Conservation (phyloP, 2,113 vertebrate species). For the human region DNA sequence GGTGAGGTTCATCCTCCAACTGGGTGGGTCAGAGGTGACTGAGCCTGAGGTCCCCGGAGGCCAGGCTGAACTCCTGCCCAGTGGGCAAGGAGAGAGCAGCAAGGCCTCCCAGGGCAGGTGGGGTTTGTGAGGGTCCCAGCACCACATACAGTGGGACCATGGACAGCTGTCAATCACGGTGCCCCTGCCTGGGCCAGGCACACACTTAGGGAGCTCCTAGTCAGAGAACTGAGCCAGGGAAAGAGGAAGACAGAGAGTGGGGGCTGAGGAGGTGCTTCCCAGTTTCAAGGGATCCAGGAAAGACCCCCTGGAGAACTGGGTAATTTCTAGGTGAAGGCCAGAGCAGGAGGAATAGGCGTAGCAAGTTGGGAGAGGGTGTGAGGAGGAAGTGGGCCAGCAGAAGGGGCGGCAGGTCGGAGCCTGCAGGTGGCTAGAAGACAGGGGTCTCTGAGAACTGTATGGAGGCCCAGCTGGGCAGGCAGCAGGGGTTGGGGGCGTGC, state of each 20-base stretch:
- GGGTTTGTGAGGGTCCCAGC: rapidly evolving
- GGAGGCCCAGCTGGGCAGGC: background rate
- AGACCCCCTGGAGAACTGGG: background rate
- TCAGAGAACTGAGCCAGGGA: background rate
- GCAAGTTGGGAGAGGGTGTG: background rate
- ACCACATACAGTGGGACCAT: rapidly evolving
- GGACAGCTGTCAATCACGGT: rapidly evolving
- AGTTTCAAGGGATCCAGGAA: background rate
- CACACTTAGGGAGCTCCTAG: too few relatives aligned
- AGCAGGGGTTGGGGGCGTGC: rapidly evolving
- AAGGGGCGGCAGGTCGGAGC: background rate
- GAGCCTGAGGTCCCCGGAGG: background rate
- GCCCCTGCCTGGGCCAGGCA: too few relatives aligned
- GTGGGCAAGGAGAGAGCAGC: rapidly evolving
- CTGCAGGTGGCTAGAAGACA: rapidly evolving
- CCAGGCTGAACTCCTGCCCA: background rate
- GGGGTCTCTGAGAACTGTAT: background rate
- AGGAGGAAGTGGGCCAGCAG: background rate
- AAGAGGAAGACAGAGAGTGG: background rate
- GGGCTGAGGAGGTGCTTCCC: too few relatives aligned
- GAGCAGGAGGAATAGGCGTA: background rate
- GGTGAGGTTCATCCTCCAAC: background rate
- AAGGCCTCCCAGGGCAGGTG: background rate
- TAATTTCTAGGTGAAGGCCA: background rate
- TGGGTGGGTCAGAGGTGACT: background rate